These are phyloP conservation scores for Lysandra coridon DNA, from an alignment of 2,888 invertebrate genomes.

Conservation along the genomic window DNA sequence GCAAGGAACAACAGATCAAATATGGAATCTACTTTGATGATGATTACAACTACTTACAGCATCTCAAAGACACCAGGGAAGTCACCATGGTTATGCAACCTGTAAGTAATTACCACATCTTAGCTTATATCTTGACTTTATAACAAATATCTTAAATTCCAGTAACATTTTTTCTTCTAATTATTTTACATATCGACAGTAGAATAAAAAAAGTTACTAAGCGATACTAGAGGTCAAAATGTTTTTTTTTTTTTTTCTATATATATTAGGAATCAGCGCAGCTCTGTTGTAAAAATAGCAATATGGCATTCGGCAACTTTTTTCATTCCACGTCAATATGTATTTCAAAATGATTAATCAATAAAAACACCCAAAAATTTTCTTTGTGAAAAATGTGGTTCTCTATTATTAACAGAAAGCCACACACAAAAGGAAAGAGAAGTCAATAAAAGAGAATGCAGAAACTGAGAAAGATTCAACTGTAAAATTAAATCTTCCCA, in stretches of 20 bases:
- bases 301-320: too few relatives aligned
- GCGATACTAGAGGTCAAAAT: too few relatives aligned
- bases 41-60: constrained; percentile 96
- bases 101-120: constrained; percentile 49
- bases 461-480: constrained; percentile 47
- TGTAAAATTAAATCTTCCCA: constrained; percentile 83
- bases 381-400: background rate
- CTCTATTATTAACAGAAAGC: constrained; percentile 54
- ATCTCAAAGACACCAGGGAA: constrained; percentile 85
- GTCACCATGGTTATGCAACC: constrained; percentile 79
- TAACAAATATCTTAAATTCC: too few relatives aligned
- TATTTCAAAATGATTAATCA: too few relatives aligned
- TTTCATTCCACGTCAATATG: too few relatives aligned
- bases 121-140: too few relatives aligned
- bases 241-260: too few relatives aligned
- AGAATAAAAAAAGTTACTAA: too few relatives aligned
- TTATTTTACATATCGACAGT: too few relatives aligned
- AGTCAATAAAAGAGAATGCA: constrained; percentile 40
- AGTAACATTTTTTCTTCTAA: too few relatives aligned
- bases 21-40: constrained; percentile 97
- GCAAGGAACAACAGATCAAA: constrained; percentile 87
- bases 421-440: constrained; percentile 60
- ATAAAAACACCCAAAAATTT: background rate
- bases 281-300: too few relatives aligned
- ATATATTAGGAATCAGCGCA: too few relatives aligned